Conservation (phyloP, 2,113 vertebrate species). For the Nyctibius bracteatus region DNA sequence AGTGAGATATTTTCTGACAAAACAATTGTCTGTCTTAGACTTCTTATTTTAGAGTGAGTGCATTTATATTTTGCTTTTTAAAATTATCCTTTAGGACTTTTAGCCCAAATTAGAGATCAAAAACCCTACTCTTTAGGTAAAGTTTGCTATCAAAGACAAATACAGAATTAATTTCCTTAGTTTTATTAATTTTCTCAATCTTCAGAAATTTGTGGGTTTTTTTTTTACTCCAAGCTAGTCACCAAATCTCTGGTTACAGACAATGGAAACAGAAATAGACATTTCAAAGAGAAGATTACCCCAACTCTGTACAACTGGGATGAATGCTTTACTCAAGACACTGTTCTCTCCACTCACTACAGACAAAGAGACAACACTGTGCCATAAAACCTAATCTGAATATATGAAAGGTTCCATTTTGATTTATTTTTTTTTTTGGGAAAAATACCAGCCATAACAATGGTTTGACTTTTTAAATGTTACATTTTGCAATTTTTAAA, state of each 20-base stretch:
- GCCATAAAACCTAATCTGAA: not conserved
- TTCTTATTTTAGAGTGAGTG: not conserved
- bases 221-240: not conserved
- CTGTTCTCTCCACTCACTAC: not conserved
- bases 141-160: not conserved
- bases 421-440: not conserved
- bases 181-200: not conserved
- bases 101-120: not conserved
- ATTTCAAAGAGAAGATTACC: not conserved
- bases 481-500: not conserved
- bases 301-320: not conserved
- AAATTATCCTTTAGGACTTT: not conserved
- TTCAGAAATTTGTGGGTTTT: not conserved
- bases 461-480: not conserved
- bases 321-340: not conserved
- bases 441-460: not conserved
- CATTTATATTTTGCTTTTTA: not conserved
- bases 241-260: not conserved
- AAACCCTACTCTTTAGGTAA: rapidly evolving
- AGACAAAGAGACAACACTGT: not conserved
- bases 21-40: not conserved
- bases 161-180: not conserved
- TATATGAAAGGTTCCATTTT: not conserved
- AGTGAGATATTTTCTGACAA: not conserved
- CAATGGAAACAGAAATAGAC: not conserved